These are phyloP conservation scores for Dermatemys mawii DNA, from an alignment of 2,113 vertebrate genomes.

Conservation along the genomic window DNA sequence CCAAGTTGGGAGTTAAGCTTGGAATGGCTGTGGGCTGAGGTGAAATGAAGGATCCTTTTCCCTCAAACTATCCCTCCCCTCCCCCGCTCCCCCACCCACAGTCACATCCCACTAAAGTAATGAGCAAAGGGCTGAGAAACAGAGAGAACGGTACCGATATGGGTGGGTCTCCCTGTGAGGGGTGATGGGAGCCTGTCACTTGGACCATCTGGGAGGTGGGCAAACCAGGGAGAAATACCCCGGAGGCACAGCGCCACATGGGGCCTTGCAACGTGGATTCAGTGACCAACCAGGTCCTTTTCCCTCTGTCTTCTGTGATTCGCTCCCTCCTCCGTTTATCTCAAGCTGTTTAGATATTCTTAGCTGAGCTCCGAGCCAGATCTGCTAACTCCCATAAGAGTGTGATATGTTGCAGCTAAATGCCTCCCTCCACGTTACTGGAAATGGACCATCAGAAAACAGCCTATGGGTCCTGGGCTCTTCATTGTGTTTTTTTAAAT, in stretches of 20 bases:
- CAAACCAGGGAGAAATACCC: background rate
- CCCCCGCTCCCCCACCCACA: too few species aligned
- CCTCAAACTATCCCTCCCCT: background rate
- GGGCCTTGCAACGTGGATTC: background rate
- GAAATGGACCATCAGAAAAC: background rate
- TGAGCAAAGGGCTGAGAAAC: background rate
- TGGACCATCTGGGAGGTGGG: background rate
- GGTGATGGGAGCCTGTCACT: background rate
- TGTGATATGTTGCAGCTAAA: too few species aligned
- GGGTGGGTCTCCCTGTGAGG: too few species aligned
- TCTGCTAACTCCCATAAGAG: background rate
- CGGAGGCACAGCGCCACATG: too few species aligned
- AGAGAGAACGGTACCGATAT: background rate
- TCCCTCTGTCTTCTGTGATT: background rate
- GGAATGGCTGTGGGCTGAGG: too few species aligned
- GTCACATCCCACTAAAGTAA: too few species aligned
- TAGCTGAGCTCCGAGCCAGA: background rate
- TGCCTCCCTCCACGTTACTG: background rate
- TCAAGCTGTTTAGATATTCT: background rate
- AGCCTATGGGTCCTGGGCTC: background rate
- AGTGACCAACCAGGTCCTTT: background rate
- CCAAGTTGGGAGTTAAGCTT: background rate
- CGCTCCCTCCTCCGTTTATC: background rate
- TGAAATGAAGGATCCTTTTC: background rate
- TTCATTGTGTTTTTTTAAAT: background rate